Evolutionary conservation across 2,797 vertebrate genomes (phyloP).

Genomic region (Mionectes olivaceus): DNA sequence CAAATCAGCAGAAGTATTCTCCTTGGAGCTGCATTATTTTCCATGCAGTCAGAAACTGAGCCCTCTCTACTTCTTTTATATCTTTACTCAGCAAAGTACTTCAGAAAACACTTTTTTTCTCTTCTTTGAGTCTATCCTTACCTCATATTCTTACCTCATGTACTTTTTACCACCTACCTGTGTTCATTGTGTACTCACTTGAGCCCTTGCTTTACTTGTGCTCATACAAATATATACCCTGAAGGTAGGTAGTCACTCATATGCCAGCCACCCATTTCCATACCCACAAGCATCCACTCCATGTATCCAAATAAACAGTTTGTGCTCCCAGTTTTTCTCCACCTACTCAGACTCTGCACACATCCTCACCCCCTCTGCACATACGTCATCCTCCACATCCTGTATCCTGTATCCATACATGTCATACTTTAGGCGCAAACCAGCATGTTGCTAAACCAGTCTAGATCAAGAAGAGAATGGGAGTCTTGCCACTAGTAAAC

Average conservation of each 20-base stretch:
- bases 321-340: not conserved
- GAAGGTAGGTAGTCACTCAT: not conserved
- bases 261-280: not conserved
- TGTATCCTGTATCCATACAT: not conserved
- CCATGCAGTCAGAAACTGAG: not conserved
- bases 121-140: not conserved
- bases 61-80: not conserved
- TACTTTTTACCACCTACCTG: not conserved
- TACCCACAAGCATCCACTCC: not conserved
- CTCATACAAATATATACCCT: not conserved
- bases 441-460: not conserved
- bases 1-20: not conserved
- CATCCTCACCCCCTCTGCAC: not conserved
- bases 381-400: not conserved
- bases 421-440: not conserved
- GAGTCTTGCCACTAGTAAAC: not conserved
- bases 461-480: not conserved
- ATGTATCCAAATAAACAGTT: not conserved
- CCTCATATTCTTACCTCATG: not conserved
- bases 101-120: not conserved
- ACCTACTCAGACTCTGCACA: not conserved
- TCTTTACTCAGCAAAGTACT: not conserved
- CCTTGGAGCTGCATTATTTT: not conserved
- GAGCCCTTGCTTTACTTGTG: not conserved
- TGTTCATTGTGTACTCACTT: not conserved